Evolutionary conservation across 2,797 vertebrate genomes (phyloP).

Genomic region (Acomys russatus): DNA sequence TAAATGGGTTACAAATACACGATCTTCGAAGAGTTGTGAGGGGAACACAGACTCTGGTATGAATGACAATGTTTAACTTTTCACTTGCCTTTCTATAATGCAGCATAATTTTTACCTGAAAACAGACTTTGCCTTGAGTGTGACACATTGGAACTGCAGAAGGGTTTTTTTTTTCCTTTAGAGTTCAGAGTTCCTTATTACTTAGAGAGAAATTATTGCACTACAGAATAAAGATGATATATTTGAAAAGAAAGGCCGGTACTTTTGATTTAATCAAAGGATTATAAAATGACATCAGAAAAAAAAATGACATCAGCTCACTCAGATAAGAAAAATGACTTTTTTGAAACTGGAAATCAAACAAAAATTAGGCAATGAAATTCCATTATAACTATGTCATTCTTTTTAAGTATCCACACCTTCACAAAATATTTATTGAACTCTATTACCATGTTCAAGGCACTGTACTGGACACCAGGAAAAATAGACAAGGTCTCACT

Average conservation of each 20-base stretch:
- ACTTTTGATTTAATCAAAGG: constrained; percentile 76
- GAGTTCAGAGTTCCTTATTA: constrained; percentile 78
- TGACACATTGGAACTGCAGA: constrained; percentile 32
- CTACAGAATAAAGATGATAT: constrained; percentile 60
- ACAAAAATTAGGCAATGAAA: constrained; percentile 67
- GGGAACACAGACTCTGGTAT: constrained; percentile 28
- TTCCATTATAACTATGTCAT: constrained; percentile 41
- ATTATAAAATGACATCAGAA: constrained; percentile 69
- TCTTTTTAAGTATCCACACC: constrained; percentile 24
- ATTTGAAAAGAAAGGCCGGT: constrained; percentile 71
- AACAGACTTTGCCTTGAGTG: constrained; percentile 56
- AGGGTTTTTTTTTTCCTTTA: constrained; percentile 72
- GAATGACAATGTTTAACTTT: constrained; percentile 62
- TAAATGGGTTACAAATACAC: constrained; percentile 65
- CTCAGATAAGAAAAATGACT: constrained; percentile 71
- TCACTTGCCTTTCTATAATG: neutral
- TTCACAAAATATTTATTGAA: constrained; percentile 23
- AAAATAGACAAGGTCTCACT: neutral
- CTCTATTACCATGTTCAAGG: neutral
- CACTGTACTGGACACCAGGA: neutral
- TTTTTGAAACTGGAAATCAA: constrained; percentile 67
- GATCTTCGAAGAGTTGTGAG: constrained; percentile 45
- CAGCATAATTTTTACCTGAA: constrained; percentile 66
- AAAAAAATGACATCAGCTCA: constrained; percentile 70
- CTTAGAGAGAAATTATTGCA: constrained; percentile 78